Conservation (phyloP, 2,797 vertebrate species). For the Gymnopithys bicolor region DNA sequence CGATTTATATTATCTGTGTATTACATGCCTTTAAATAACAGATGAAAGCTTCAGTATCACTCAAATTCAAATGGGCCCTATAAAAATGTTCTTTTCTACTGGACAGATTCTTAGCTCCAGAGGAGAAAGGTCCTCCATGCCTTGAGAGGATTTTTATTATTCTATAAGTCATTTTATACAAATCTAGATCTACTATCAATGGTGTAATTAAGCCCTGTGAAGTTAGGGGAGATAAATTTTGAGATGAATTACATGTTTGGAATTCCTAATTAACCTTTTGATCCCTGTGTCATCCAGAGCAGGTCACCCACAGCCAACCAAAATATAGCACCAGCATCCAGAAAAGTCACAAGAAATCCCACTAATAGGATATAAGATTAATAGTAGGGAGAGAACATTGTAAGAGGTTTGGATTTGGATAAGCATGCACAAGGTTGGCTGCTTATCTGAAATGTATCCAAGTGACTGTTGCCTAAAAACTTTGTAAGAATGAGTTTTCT, state of each 20-base stretch:
- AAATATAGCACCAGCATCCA: neutral
- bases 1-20: neutral
- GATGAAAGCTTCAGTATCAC: neutral
- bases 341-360: neutral
- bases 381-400: neutral
- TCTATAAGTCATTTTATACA: neutral
- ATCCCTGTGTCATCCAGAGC: neutral
- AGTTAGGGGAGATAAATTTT: neutral
- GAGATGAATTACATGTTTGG: neutral
- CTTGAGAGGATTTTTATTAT: neutral
- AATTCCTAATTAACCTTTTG: slow-evolving; percentile 40
- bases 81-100: neutral
- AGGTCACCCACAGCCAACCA: neutral
- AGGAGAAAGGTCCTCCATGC: neutral
- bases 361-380: neutral
- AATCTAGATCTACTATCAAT: neutral
- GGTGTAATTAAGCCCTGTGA: neutral
- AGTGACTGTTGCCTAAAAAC: neutral
- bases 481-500: neutral
- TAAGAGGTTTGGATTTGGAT: slow-evolving; percentile 6
- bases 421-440: neutral
- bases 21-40: neutral
- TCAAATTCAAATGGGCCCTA: neutral
- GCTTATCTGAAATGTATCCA: neutral
- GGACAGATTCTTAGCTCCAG: neutral